These are phyloP conservation scores for Drepanosiphum platanoidis DNA, from an alignment of 2,888 invertebrate species.

Conservation along the genomic window DNA sequence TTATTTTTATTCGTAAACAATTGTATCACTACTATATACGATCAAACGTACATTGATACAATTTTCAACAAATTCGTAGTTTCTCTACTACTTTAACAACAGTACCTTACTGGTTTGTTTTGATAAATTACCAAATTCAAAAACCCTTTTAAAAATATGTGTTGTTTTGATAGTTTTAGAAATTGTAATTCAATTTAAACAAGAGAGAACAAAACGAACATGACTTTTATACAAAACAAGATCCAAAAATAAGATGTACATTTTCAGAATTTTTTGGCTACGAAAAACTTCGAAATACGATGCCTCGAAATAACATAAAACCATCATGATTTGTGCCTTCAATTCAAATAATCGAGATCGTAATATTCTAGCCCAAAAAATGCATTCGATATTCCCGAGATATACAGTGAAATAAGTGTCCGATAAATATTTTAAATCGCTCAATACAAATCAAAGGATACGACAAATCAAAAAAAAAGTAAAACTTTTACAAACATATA, in stretches of 20 bases:
- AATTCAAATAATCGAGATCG: no score
- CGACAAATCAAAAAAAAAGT: no score
- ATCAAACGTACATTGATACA: background rate
- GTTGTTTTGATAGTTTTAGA: background rate
- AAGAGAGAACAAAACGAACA: background rate
- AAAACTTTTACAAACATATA: no score
- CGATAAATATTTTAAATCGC: no score
- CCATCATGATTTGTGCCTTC: background rate
- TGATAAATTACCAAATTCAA: background rate
- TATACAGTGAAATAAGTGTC: no score
- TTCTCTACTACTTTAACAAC: background rate
- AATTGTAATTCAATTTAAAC: no score
- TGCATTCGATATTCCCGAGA: no score
- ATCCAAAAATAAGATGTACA: no score
- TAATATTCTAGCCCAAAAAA: no score
- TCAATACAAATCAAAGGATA: no score
- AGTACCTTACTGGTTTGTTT: background rate
- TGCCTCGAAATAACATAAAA: background rate
- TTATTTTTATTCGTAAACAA: background rate
- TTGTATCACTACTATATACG: background rate
- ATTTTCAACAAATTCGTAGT: background rate
- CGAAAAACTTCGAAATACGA: constrained; percentile 19
- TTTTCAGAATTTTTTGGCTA: background rate
- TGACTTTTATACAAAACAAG: background rate
- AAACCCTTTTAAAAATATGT: background rate